Conservation (phyloP, 35 echinoderm and acorn worm species). For the Lytechinus variegatus region DNA sequence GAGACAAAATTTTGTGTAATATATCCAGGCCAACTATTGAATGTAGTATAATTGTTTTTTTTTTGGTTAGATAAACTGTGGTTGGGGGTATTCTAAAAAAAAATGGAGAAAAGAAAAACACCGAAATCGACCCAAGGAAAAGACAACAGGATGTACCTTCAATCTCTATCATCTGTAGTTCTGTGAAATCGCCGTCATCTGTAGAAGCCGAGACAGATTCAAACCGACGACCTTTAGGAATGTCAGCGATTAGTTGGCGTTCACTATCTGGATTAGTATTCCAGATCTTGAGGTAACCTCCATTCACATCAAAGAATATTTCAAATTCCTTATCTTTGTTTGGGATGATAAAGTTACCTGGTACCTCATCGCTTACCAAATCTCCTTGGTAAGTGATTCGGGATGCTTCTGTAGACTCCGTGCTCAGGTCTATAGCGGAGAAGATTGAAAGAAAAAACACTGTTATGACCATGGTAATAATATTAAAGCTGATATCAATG, state of each 20-base stretch:
- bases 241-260: background rate
- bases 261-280: background rate
- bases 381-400: background rate
- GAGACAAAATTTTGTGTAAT: too few species aligned
- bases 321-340: background rate
- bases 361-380: background rate
- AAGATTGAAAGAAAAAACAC: background rate
- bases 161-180: background rate
- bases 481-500: too few species aligned
- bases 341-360: background rate
- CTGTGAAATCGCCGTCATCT: background rate
- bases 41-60: too few species aligned
- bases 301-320: background rate
- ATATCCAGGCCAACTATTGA: too few species aligned
- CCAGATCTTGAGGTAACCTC: background rate
- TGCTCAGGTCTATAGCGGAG: background rate
- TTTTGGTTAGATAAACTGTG: too few species aligned
- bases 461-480: too few species aligned
- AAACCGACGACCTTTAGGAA: background rate
- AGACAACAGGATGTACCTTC: background rate
- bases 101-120: background rate
- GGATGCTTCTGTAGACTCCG: background rate
- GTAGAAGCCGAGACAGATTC: background rate
- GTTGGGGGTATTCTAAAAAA: background rate
- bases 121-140: background rate